phyloP scores from a whole-genome alignment of 2,113 vertebrate genomes.

The Entomyzon cyanotis region DNA sequence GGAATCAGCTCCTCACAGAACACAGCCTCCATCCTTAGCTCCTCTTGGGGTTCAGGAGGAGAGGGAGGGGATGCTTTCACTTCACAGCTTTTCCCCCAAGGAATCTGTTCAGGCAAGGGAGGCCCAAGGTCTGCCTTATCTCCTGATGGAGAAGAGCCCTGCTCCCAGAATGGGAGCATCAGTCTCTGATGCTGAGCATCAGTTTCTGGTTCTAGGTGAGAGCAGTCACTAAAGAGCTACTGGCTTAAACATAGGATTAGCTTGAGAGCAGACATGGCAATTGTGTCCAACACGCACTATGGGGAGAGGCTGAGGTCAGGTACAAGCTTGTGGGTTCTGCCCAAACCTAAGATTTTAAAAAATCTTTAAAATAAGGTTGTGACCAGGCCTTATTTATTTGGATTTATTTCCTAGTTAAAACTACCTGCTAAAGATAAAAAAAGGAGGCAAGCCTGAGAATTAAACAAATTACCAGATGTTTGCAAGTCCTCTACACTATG shows the following conservation, averaged over 20 bases:
- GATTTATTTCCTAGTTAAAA: background rate
- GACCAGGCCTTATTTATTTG: background rate
- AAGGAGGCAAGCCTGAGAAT: background rate
- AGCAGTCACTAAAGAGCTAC: background rate
- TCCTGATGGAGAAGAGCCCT: background rate
- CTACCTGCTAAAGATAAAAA: background rate
- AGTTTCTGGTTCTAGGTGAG: background rate
- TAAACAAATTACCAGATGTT: background rate
- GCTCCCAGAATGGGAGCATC: background rate
- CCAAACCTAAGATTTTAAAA: background rate
- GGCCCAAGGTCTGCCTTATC: background rate
- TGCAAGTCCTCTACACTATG: background rate
- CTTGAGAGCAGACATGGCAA: background rate
- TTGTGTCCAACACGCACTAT: accelerated
- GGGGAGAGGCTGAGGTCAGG: background rate
- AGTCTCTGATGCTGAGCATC: background rate
- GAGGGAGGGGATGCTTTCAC: background rate
- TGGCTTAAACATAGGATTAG: background rate
- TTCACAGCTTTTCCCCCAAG: background rate
- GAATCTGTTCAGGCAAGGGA: background rate
- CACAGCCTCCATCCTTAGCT: background rate
- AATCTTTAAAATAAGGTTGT: background rate
- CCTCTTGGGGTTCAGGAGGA: background rate
- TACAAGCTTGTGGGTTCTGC: background rate
- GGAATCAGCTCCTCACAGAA: background rate